Conservation (phyloP, 1,140 invertebrate species). For the Procambarus virginalis region DNA sequence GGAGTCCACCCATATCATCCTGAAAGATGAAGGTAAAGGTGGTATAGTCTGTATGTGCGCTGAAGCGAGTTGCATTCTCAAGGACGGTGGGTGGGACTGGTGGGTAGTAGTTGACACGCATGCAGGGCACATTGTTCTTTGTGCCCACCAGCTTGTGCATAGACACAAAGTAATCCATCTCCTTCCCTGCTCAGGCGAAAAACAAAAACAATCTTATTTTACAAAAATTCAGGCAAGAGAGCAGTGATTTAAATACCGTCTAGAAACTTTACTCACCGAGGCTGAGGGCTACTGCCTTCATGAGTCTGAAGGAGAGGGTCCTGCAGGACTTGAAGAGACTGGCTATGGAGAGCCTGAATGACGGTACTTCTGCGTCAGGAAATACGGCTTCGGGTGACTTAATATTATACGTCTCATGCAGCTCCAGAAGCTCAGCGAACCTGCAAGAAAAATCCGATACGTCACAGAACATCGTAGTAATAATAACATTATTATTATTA, state of each 20-base stretch:
- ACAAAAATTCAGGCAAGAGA: no score
- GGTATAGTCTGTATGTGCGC: slow-evolving; percentile 64
- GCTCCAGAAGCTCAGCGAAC: background rate
- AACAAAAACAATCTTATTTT: no score
- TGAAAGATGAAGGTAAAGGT: slow-evolving; percentile 64
- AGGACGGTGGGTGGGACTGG: background rate
- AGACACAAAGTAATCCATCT: slow-evolving; percentile 1
- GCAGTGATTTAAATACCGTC: no score
- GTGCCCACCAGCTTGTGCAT: background rate
- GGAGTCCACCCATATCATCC: slow-evolving; percentile 63
- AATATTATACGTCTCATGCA: slow-evolving; percentile 24
- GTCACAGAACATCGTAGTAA: no score
- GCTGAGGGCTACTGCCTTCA: slow-evolving; percentile 19
- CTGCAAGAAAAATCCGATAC: no score
- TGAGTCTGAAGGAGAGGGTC: background rate
- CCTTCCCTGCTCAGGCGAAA: background rate
- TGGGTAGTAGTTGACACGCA: slow-evolving; percentile 66
- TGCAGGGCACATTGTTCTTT: background rate
- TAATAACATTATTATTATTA: no score
- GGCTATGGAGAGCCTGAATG: background rate
- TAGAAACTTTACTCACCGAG: background rate
- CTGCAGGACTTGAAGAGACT: slow-evolving; percentile 11
- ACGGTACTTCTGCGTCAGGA: slow-evolving; percentile 29
- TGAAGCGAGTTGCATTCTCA: slow-evolving; percentile 47
- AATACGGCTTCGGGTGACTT: slow-evolving; percentile 4